phyloP scores from a whole-genome alignment of 2,113 vertebrate species.

The Erythrocebus patas region DNA sequence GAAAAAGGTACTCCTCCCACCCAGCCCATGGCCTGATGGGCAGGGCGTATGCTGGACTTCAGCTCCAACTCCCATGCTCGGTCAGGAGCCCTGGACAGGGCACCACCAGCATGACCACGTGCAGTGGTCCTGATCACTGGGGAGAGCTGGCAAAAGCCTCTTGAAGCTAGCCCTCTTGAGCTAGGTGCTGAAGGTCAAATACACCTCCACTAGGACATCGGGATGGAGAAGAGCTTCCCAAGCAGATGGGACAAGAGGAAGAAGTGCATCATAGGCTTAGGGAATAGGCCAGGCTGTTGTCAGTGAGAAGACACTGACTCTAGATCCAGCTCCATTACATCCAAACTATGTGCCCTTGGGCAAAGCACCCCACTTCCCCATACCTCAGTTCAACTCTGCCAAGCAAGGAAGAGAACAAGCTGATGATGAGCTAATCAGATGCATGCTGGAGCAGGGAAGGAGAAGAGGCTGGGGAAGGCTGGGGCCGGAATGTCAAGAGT shows the following conservation, averaged over 20 bases:
- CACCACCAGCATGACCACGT: not conserved
- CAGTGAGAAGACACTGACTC: not conserved
- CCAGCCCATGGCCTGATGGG: not conserved
- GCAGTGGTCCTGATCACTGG: not conserved
- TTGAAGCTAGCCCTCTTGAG: not conserved
- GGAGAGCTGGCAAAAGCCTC: not conserved
- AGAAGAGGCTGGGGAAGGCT: not conserved
- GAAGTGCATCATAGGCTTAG: not conserved
- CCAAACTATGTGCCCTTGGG: not conserved
- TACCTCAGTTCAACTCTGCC: not conserved
- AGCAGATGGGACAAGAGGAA: not conserved
- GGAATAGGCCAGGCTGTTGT: not conserved
- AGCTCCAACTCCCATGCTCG: not conserved
- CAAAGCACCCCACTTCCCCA: not conserved
- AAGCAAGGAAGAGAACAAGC: not conserved
- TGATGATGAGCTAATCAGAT: not conserved
- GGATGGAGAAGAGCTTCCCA: not conserved
- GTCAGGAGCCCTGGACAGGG: not conserved
- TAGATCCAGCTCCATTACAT: not conserved
- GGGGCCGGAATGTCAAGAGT: not conserved
- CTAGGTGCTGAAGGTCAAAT: too few species aligned
- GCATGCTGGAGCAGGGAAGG: not conserved
- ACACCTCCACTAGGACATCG: not conserved
- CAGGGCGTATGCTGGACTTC: not conserved
- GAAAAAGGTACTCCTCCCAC: not conserved